Conservation (phyloP, 1,140 invertebrate genomes). For the Zaprionus nigranus region DNA sequence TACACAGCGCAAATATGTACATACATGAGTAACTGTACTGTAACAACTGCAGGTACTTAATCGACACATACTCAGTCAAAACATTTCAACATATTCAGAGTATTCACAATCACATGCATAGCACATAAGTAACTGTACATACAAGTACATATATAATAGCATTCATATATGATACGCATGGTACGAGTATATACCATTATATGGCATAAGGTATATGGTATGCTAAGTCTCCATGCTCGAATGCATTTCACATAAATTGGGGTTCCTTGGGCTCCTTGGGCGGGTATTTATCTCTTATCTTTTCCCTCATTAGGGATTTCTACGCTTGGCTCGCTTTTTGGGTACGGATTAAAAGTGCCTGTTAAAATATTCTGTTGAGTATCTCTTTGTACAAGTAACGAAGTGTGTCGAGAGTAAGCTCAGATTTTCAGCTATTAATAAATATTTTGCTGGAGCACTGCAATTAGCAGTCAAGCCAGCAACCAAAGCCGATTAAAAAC, state of each 20-base stretch:
- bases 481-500: background rate
- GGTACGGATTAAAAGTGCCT: too few species aligned
- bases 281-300: background rate
- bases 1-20: too few species aligned
- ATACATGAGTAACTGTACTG: background rate
- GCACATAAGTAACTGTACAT: background rate
- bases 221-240: conserved; percentile 1
- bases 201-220: background rate
- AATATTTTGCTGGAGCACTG: background rate
- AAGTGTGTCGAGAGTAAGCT: background rate
- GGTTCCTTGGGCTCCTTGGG: background rate
- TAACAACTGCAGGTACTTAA: conserved; percentile 37
- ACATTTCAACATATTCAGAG: too few species aligned
- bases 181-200: too few species aligned
- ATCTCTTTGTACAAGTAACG: background rate
- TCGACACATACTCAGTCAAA: too few species aligned
- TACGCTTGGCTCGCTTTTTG: background rate
- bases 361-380: too few species aligned
- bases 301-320: background rate
- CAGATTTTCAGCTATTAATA: background rate
- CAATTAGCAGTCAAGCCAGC: background rate
- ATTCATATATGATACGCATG: background rate
- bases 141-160: background rate
- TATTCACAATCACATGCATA: too few species aligned
- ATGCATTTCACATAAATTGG: background rate